Conservation (phyloP, 2,888 invertebrate genomes). For the Drosophila peninsularis region DNA sequence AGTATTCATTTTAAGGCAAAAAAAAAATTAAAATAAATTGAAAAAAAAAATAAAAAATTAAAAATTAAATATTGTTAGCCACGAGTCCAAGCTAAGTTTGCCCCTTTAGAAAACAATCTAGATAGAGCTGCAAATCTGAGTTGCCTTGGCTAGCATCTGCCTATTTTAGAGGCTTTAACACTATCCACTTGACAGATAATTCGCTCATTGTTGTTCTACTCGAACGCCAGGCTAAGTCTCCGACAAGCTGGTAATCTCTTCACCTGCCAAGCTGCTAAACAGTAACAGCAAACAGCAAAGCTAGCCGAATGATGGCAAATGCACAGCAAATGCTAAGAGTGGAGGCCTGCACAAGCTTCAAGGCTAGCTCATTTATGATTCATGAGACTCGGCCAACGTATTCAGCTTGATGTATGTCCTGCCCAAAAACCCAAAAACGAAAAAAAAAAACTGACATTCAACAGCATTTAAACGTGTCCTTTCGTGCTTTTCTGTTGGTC, state of each 20-base stretch:
- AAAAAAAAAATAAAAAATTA: no score
- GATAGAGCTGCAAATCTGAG: neutral
- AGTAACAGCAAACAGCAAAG: constrained; percentile 1
- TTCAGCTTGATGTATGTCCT: constrained; percentile 35
- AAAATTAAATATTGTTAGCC: no score
- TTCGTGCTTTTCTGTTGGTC: constrained; percentile 55
- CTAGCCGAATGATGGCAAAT: neutral
- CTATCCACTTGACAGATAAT: neutral
- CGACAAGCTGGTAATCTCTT: constrained; percentile 3
- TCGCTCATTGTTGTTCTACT: neutral
- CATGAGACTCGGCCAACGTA: constrained; percentile 22
- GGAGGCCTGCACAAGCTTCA: neutral
- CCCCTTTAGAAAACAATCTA: no score
- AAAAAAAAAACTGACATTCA: constrained; percentile 26
- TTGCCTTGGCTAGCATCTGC: neutral
- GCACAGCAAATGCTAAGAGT: neutral
- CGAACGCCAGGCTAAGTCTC: neutral
- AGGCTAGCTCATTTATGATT: constrained; percentile 39
- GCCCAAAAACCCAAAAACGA: constrained; percentile 1
- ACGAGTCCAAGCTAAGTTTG: no score
- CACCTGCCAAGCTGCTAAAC: neutral
- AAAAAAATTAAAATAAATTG: no score
- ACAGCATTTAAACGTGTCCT: constrained; percentile 64
- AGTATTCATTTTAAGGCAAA: no score
- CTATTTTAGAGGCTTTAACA: neutral